Percentiles rank a stretch among this genome's conserved stretches.
Conservation (phyloP, 2,888 invertebrate species). For the Celastrina argiolus region DNA sequence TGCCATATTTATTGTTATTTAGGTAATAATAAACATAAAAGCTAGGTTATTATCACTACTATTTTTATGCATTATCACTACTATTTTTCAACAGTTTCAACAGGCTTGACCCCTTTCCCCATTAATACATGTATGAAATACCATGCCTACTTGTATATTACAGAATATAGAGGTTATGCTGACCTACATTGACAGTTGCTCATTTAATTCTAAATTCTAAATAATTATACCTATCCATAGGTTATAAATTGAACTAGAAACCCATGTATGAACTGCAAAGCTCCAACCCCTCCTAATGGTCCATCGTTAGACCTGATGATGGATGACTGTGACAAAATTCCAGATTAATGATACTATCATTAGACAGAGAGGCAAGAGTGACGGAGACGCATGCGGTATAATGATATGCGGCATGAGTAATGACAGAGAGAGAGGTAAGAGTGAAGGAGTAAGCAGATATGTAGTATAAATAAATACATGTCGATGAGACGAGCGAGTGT, state of each 20-base stretch:
- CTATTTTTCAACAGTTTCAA: too few relatives aligned
- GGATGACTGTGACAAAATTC: slow-evolving; percentile 40
- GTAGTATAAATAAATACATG: slow-evolving; percentile 47
- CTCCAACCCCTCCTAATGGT: not conserved
- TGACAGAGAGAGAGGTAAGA: not conserved
- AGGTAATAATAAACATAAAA: too few relatives aligned
- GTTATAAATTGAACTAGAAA: slow-evolving; percentile 3
- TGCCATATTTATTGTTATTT: too few relatives aligned
- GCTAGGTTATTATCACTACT: too few relatives aligned
- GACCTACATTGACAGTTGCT: not conserved
- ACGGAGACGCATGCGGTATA: not conserved
- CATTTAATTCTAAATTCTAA: too few relatives aligned
- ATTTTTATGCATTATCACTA: too few relatives aligned
- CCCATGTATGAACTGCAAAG: not conserved
- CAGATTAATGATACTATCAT: slow-evolving; percentile 55
- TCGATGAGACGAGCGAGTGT: slow-evolving; percentile 38
- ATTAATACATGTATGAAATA: too few relatives aligned
- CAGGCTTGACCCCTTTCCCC: too few relatives aligned
- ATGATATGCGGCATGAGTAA: not conserved
- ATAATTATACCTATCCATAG: not conserved
- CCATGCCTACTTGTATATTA: too few relatives aligned
- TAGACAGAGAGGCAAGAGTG: slow-evolving; percentile 24
- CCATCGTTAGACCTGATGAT: not conserved
- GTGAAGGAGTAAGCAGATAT: slow-evolving; percentile 28
- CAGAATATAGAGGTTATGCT: not conserved